Evolutionary conservation across 2,797 vertebrate species (phyloP).

Genomic region (Sandelia bainsii): DNA sequence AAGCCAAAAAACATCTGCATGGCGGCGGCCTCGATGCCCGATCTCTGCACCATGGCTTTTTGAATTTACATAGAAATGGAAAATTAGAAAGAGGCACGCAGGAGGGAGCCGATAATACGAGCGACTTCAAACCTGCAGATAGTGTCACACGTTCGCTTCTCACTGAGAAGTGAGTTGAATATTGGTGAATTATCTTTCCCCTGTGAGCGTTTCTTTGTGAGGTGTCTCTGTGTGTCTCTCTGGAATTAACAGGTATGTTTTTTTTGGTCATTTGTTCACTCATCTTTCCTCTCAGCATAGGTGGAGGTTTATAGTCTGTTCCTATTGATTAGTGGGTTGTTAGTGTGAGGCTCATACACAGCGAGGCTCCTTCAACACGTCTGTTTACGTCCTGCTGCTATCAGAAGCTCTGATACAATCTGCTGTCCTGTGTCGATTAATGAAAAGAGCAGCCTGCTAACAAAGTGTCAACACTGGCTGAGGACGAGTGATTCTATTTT

Average conservation of each 20-base stretch:
- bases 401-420: conserved; percentile 27
- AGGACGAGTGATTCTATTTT: not conserved
- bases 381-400: conserved; percentile 48
- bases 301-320: conserved; percentile 6
- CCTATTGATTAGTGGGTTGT: conserved; percentile 39
- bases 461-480: conserved; percentile 41
- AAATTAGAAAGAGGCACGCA: conserved; percentile 48
- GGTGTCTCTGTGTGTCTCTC: conserved; percentile 8
- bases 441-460: conserved; percentile 36
- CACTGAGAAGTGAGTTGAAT: conserved; percentile 17
- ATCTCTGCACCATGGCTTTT: conserved; percentile 38
- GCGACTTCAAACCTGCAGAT: conserved; percentile 45
- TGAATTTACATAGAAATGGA: conserved; percentile 77
- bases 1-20: conserved; percentile 42
- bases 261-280: conserved; percentile 21
- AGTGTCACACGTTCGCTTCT: conserved; percentile 25
- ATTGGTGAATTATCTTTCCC: conserved; percentile 29
- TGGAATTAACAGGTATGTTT: conserved; percentile 38
- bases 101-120: conserved; percentile 23
- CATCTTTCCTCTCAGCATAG: conserved; percentile 27
- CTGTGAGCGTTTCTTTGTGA: conserved; percentile 36
- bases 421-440: conserved; percentile 39
- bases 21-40: conserved; percentile 24
- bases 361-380: conserved; percentile 23
- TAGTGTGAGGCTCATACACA: conserved; percentile 13